phyloP scores from a whole-genome alignment of 1,140 invertebrate genomes.

The Vollenhovia emeryi region DNA sequence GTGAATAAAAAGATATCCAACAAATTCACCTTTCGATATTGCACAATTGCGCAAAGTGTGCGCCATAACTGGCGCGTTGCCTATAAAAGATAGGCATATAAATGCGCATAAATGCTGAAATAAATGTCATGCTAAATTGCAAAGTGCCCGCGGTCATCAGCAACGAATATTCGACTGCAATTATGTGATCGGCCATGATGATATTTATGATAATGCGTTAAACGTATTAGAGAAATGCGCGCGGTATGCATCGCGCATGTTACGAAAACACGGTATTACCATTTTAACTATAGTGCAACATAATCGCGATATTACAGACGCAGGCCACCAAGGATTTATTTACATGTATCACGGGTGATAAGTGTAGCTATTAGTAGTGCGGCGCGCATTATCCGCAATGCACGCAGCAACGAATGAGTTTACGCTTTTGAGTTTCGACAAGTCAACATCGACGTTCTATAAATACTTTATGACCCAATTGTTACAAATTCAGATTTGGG shows the following conservation, averaged over 20 bases:
- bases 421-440: constrained; percentile 2
- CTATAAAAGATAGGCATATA: background rate
- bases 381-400: background rate
- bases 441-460: constrained; percentile 10
- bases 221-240: constrained; percentile 38
- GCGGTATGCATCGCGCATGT: background rate
- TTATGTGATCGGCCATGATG: constrained; percentile 11
- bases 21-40: background rate
- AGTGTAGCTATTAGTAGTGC: constrained; percentile 48
- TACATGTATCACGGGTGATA: constrained; percentile 17
- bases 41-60: background rate
- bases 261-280: constrained; percentile 39
- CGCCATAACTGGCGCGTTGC: background rate
- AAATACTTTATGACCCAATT: constrained; percentile 29
- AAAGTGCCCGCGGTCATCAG: constrained; percentile 26
- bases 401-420: constrained; percentile 1
- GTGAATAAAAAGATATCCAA: background rate
- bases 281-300: constrained; percentile 29
- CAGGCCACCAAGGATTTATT: constrained; percentile 39
- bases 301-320: constrained; percentile 19
- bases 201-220: constrained; percentile 51
- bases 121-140: constrained; percentile 50
- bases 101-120: constrained; percentile 23
- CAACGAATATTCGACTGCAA: constrained; percentile 37
- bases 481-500: background rate